Conservation (phyloP, 92 coral and sea anemone species). For the Meandrina meandrites region DNA sequence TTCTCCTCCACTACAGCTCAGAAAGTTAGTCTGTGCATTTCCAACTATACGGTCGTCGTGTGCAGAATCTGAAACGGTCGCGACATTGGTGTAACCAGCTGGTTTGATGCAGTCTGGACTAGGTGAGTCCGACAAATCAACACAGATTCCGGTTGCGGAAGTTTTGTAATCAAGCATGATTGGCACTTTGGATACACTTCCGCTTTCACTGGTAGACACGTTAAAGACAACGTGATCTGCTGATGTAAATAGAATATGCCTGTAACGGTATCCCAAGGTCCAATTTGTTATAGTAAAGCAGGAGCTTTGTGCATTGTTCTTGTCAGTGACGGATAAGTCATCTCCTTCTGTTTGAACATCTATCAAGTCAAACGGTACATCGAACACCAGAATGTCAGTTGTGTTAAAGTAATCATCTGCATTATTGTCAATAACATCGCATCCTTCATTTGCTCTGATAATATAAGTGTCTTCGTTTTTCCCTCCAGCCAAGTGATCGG, state of each 20-base stretch:
- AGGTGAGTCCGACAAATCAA: slow-evolving; percentile 33
- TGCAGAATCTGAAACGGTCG: slow-evolving; percentile 52
- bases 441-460: slow-evolving; percentile 58
- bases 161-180: slow-evolving; percentile 43
- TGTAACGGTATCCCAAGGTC: slow-evolving; percentile 30
- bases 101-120: not conserved
- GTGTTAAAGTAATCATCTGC: slow-evolving; percentile 46
- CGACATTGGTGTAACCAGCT: slow-evolving; percentile 30
- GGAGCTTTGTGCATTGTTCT: slow-evolving; percentile 12
- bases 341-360: not conserved
- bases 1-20: slow-evolving; percentile 51
- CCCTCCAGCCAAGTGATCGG: slow-evolving; percentile 50
- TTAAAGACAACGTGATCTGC: slow-evolving; percentile 50
- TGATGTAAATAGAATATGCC: slow-evolving; percentile 44
- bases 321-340: slow-evolving; percentile 25
- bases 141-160: slow-evolving; percentile 23
- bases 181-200: slow-evolving; percentile 34
- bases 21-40: slow-evolving; percentile 49
- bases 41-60: slow-evolving; percentile 36
- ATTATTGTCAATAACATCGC: slow-evolving; percentile 49
- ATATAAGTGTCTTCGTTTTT: slow-evolving; percentile 61
- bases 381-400: slow-evolving; percentile 54
- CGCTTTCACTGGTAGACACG: slow-evolving; percentile 2
- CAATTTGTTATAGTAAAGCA: slow-evolving; percentile 42
- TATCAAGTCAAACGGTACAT: slow-evolving; percentile 4